Base-by-base conservation (phyloP, 2,113 vertebrate genomes). In the Raja brachyura region DNA sequence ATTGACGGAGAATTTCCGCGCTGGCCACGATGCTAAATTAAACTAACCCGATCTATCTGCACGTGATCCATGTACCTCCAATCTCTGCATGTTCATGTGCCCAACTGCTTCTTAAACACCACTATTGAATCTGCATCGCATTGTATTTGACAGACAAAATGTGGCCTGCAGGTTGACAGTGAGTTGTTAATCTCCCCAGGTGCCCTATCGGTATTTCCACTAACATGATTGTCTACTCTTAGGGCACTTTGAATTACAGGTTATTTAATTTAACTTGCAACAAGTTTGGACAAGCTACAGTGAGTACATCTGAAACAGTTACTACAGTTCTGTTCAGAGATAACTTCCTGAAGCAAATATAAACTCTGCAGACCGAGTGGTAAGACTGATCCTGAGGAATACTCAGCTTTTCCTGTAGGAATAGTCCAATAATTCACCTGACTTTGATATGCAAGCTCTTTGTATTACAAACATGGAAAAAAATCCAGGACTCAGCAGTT, bases 291-390 rank as follows among this genome's bases (percentile, higher is more conserved):
- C n/a, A 93, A 90, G 94, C 95, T 96, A 94, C 96, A 96, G 96
- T 70, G 94, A 96, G 95, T 94, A 94, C 94, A 95, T 95, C 94
- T 96, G 95, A 96, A 96, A 95, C 94, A 95, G 96, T 96, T 85
- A 93, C 93, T 94, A 94, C 95, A 94, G 86, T 95, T 94, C 94
- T 95, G 96, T 95, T 95, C 95, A 95, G 96, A 96, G 95, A 95
- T 94, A 74, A 94, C 95, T 96, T 95, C 95, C 96, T 96, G 96
- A 96, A 97, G 96, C 95, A 95, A 93, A 90, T 33, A 22, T 90
- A 70, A 90, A 1, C 66, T 90, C 88, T 66, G 20, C 88, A 90
- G 31, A 70, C 16, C 59, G 11, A 86, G 54, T n/a, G 56, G 54
- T 10, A 61, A 48, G 31, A 79, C 16, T 11, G 81, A n/a, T 86